Evolutionary conservation across 2,113 vertebrate genomes (phyloP).

Genomic region (Sylvia atricapilla): DNA sequence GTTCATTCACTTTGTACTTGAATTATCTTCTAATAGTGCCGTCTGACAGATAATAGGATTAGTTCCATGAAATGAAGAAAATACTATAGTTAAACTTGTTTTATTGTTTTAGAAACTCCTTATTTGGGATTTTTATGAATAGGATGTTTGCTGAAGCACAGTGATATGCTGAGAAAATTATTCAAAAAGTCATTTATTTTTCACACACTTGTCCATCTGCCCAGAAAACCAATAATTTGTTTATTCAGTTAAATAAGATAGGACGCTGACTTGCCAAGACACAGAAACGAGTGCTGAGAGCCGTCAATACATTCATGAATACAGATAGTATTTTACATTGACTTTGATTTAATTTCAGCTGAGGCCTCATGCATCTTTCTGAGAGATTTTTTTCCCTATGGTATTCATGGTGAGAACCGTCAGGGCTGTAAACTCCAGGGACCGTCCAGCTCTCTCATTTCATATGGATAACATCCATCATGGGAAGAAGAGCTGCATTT

Average conservation of each 20-base stretch:
- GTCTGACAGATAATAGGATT: background rate
- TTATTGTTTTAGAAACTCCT: background rate
- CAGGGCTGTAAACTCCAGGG: background rate
- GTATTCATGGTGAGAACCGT: background rate
- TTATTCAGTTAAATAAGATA: slow-evolving; percentile 22
- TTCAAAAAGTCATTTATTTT: slow-evolving; percentile 21
- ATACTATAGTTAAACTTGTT: background rate
- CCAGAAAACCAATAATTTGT: slow-evolving; percentile 18
- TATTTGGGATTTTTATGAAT: background rate
- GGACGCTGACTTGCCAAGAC: background rate
- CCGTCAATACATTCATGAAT: background rate
- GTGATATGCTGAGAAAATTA: background rate
- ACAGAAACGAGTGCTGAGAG: background rate
- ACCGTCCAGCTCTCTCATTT: background rate
- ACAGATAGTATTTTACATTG: background rate
- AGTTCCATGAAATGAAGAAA: background rate
- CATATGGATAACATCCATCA: background rate
- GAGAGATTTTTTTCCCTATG: background rate
- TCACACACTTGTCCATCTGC: background rate
- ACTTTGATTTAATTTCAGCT: background rate
- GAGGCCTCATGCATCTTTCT: background rate
- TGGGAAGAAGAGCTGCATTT: background rate
- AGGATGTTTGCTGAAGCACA: background rate
- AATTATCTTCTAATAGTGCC: background rate
- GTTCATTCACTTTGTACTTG: background rate